These are phyloP conservation scores for Anisognathus igniventris DNA, from an alignment of 2,797 vertebrate species.

Conservation along the genomic window DNA sequence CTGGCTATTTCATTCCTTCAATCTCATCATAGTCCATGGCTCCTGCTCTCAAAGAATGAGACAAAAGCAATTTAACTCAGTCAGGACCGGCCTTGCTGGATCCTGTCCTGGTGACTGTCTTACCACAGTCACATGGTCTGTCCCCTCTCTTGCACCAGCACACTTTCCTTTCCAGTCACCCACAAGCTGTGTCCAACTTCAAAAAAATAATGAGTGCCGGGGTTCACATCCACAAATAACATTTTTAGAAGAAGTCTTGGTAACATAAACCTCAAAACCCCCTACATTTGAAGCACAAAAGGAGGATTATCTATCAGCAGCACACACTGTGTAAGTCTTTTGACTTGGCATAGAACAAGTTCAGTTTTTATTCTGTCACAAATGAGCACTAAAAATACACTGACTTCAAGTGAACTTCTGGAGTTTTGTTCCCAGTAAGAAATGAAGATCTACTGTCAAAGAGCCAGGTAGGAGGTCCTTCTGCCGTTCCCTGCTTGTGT, in stretches of 20 bases:
- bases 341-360: background rate
- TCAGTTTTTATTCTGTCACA: background rate
- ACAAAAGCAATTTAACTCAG: background rate
- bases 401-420: background rate
- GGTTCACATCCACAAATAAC: background rate
- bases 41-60: background rate
- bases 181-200: background rate
- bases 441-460: background rate
- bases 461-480: background rate
- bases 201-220: background rate
- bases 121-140: background rate
- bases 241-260: background rate
- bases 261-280: background rate
- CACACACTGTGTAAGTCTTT: background rate
- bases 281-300: background rate
- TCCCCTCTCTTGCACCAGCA: background rate
- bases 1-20: background rate
- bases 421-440: background rate
- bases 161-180: background rate
- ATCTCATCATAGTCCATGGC: background rate
- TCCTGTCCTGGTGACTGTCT: background rate
- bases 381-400: constrained; percentile 17
- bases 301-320: background rate
- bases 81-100: background rate
- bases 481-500: background rate